Evolutionary conservation across 2,888 invertebrate species (phyloP), one percentile per base, ranked within the genome.

Genomic region (Catotricha subobsoleta): DNA sequence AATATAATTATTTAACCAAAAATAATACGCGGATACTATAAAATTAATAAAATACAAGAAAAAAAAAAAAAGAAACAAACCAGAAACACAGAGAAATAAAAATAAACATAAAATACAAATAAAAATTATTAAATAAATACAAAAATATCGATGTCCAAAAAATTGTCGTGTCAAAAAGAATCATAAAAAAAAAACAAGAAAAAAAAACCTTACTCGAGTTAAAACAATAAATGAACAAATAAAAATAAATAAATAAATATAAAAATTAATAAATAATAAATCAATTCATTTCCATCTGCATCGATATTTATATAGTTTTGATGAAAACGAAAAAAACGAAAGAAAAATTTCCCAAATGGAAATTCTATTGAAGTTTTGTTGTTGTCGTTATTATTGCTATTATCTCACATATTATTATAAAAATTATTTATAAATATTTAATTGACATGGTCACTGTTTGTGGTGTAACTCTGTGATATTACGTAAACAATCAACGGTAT

Each of bases 401-500:
- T n/a, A n/a, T 20, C n/a, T n/a, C n/a, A n/a, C n/a, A n/a, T n/a
- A 33, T 33, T 33, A 18, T 20, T 34, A 34, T 21, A 34, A 34
- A 20, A 20, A 34, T 34, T 25, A 25, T 25, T 8, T 8, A 20
- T 34, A 34, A 34, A 6, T 20, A 34, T 20, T 33, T 33, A 19
- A 34, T 34, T 34, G 34, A 34, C 21, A 34, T 34, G 31, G 21
- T 31, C 33, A 33, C 33, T 40, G 40, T 23, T 21, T 25, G 23
- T 40, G 40, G 31, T 40, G 40, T 31, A 33, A 40, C 20, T 46
- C 51, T 52, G 51, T 52, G 52, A 52, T 52, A 52, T 48, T 48
- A 50, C 51, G 48, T 50, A 49, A 50, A 49, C 46, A 50, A 49
- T 47, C 48, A 52, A 52, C 49, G 52, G 52, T 52, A 52, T 46